These are phyloP conservation scores for Apodemus speciosus DNA, from an alignment of 2,113 vertebrate genomes.

Conservation along the genomic window DNA sequence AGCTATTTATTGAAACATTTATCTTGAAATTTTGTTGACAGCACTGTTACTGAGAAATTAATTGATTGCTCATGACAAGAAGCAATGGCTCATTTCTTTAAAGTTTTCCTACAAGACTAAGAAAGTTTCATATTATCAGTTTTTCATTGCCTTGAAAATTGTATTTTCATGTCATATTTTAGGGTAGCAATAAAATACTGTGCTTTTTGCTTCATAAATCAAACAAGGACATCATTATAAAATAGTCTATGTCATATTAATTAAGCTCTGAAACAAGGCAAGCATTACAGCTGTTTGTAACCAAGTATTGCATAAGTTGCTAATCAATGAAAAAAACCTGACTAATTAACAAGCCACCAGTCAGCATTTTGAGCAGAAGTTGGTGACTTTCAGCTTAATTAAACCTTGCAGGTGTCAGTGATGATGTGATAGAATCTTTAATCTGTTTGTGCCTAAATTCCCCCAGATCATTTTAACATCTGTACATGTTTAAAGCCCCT, in stretches of 20 bases:
- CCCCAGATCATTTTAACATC: constrained; percentile 54
- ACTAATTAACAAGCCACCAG: constrained; percentile 84
- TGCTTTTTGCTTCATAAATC: constrained; percentile 73
- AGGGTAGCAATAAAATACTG: constrained; percentile 65
- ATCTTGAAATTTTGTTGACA: constrained; percentile 71
- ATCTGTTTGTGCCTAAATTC: constrained; percentile 71
- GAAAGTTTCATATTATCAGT: constrained; percentile 2
- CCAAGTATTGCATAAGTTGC: constrained; percentile 72
- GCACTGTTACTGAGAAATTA: constrained; percentile 63
- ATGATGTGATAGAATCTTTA: constrained; percentile 73
- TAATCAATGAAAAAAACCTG: constrained; percentile 83
- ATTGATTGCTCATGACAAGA: constrained; percentile 39
- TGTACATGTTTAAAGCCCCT: constrained; percentile 46
- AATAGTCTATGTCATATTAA: constrained; percentile 82
- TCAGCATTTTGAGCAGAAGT: constrained; percentile 80
- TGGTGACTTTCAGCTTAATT: constrained; percentile 84
- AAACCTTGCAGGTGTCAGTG: constrained; percentile 80
- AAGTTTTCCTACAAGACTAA: constrained; percentile 45
- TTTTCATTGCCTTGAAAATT: constrained; percentile 39
- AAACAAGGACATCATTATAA: constrained; percentile 69
- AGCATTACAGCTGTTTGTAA: constrained; percentile 76
- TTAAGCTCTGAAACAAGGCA: constrained; percentile 77
- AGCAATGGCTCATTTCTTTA: constrained; percentile 20
- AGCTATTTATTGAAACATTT: constrained; percentile 70
- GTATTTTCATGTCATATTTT: constrained; percentile 1